Evolutionary conservation across 2,113 vertebrate species (phyloP).

Genomic region (Melierax canorus): DNA sequence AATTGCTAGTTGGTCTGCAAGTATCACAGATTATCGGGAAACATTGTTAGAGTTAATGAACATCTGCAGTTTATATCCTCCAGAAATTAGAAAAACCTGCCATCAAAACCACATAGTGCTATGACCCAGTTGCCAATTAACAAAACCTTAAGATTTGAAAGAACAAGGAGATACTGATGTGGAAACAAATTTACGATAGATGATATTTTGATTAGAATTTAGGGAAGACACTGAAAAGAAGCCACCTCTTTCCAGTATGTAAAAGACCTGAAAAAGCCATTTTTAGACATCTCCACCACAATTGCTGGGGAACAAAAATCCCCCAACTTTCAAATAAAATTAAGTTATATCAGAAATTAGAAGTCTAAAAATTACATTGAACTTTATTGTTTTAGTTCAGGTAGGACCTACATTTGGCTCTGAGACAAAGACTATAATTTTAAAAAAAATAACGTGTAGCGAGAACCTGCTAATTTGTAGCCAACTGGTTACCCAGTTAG

Average conservation of each 20-base stretch:
- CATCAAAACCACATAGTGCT: background rate
- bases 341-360: background rate
- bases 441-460: background rate
- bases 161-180: background rate
- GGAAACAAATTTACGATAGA: background rate
- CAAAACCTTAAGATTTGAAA: background rate
- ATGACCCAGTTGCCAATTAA: background rate
- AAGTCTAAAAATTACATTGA: background rate
- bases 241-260: background rate
- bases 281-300: background rate
- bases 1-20: background rate
- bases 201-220: background rate
- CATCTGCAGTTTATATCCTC: background rate
- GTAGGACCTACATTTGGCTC: background rate
- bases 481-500: background rate
- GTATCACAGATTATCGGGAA: background rate
- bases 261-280: background rate
- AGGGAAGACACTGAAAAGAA: background rate
- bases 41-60: background rate
- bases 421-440: background rate
- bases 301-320: background rate
- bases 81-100: background rate
- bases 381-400: background rate
- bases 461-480: background rate
- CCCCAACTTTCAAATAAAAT: background rate